These are phyloP conservation scores for Spilarctia lutea DNA, from an alignment of 2,888 invertebrate species.

Conservation along the genomic window DNA sequence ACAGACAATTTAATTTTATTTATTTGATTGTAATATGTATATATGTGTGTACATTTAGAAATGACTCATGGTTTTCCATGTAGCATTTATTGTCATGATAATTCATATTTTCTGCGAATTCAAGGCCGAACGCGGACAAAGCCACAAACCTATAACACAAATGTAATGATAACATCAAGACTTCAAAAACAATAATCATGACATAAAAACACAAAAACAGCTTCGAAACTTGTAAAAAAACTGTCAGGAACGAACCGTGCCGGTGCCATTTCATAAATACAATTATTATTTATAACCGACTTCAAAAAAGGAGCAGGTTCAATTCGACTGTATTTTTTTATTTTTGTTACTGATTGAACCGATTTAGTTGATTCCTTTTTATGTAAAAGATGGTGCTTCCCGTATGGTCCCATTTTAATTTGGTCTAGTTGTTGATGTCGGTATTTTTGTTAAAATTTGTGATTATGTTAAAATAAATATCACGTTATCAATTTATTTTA, in stretches of 20 bases:
- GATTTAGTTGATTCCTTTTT: too few species aligned
- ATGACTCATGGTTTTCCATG: not conserved
- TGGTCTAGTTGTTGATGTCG: too few species aligned
- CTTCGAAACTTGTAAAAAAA: slow-evolving; percentile 20
- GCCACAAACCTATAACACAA: slow-evolving; percentile 10
- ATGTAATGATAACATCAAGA: slow-evolving; percentile 23
- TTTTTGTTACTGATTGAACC: too few species aligned
- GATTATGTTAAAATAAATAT: not conserved
- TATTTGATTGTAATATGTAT: too few species aligned
- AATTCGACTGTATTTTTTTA: too few species aligned
- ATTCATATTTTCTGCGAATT: slow-evolving; percentile 15
- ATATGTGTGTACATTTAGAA: not conserved
- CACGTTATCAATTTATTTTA: not conserved
- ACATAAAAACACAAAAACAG: slow-evolving; percentile 22
- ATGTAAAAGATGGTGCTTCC: too few species aligned
- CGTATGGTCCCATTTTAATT: too few species aligned
- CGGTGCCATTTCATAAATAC: too few species aligned
- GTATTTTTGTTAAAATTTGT: too few species aligned
- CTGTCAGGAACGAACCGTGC: slow-evolving; percentile 12
- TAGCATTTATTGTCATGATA: slow-evolving; percentile 19
- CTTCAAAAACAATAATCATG: slow-evolving; percentile 25
- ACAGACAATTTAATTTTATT: too few species aligned
- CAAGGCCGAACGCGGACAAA: slow-evolving; percentile 11
- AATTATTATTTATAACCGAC: not conserved
- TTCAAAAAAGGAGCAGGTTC: too few species aligned